phyloP scores from a whole-genome alignment of 2,113 vertebrate genomes.

The Acrocephalus arundinaceus region DNA sequence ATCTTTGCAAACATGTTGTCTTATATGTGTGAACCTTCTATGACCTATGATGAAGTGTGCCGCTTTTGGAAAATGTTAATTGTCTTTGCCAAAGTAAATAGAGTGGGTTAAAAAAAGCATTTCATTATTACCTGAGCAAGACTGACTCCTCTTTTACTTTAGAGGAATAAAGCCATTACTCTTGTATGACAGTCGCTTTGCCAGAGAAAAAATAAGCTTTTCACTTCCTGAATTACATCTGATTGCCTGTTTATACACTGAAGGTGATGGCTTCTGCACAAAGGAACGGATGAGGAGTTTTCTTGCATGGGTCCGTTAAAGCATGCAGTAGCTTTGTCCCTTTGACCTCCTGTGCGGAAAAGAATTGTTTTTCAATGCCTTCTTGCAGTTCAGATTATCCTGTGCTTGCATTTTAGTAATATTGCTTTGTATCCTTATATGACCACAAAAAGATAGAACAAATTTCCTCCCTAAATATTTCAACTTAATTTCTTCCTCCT shows the following conservation, averaged over 20 bases:
- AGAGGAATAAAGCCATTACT: neutral
- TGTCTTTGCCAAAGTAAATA: neutral
- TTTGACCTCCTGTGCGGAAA: neutral
- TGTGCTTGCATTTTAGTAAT: neutral
- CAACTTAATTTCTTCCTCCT: neutral
- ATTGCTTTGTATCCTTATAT: neutral
- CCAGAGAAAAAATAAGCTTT: neutral
- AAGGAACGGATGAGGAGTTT: neutral
- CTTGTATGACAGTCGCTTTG: neutral
- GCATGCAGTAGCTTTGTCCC: neutral
- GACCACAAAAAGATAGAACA: neutral
- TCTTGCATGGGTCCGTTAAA: neutral
- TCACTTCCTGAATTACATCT: neutral
- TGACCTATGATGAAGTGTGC: neutral
- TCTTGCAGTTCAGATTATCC: neutral
- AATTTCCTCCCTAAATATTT: neutral
- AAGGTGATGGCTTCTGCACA: neutral
- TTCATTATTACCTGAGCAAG: neutral
- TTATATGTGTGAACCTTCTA: neutral
- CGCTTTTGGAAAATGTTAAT: neutral
- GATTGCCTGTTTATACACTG: neutral
- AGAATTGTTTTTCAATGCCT: neutral
- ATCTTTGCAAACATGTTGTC: neutral
- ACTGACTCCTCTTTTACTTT: neutral
- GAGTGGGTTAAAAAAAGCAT: neutral